Conservation (phyloP, 2,113 vertebrate genomes). For the Prolemur simus region DNA sequence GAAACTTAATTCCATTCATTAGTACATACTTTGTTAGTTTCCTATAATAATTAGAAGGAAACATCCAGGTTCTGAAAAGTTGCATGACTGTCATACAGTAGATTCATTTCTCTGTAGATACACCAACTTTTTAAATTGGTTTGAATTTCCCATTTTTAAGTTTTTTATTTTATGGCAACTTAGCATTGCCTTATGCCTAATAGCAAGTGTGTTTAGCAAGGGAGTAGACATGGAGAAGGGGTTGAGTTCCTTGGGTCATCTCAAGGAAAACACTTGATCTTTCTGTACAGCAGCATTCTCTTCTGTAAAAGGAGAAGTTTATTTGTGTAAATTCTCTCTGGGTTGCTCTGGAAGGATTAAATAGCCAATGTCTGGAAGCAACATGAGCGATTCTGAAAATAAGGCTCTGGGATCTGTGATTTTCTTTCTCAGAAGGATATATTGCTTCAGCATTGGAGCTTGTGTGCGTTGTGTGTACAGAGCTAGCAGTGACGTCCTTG, state of each 20-base stretch:
- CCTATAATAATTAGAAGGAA: background rate
- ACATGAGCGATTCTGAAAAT: slow-evolving; percentile 70
- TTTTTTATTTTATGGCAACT: background rate
- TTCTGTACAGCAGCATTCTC: slow-evolving; percentile 33
- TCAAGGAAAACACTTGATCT: slow-evolving; percentile 43
- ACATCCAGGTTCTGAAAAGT: background rate
- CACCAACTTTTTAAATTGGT: background rate
- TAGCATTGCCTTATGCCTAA: background rate
- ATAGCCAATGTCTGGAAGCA: slow-evolving; percentile 71
- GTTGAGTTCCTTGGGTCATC: background rate
- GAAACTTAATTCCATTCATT: background rate
- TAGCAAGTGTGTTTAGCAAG: background rate
- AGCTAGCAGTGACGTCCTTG: background rate
- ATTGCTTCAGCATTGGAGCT: slow-evolving; percentile 5
- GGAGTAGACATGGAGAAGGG: background rate
- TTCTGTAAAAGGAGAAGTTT: slow-evolving; percentile 73
- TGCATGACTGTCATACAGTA: background rate
- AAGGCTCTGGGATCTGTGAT: slow-evolving; percentile 50
- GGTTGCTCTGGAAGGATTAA: slow-evolving; percentile 70
- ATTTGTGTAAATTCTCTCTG: slow-evolving; percentile 68
- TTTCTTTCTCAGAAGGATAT: slow-evolving; percentile 70
- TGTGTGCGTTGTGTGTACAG: background rate
- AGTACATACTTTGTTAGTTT: background rate
- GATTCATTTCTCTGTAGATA: background rate
- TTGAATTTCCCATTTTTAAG: background rate